Evolutionary conservation across 2,113 vertebrate genomes (phyloP).

Genomic region (Cyanoderma ruficeps): DNA sequence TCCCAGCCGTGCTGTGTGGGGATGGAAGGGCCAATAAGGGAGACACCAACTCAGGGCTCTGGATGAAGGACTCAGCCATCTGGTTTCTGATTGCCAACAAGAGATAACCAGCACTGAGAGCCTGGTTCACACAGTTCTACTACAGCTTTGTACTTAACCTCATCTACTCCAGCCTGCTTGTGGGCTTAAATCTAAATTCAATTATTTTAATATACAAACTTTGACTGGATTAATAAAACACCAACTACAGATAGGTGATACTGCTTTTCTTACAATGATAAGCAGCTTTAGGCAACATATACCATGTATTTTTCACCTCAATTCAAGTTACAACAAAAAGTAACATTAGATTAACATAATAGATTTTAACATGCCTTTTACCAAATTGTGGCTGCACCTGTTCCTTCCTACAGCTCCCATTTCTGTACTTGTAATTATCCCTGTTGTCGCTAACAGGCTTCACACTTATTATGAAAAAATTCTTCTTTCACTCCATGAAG

Average conservation of each 20-base stretch:
- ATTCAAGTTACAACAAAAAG: background rate
- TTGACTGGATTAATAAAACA: background rate
- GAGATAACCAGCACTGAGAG: background rate
- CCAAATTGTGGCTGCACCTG: slow-evolving; percentile 47
- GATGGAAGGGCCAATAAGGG: background rate
- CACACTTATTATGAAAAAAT: slow-evolving; percentile 17
- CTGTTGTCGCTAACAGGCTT: background rate
- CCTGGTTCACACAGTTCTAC: background rate
- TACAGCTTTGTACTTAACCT: background rate
- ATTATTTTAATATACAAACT: background rate
- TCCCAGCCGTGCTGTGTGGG: background rate
- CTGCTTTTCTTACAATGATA: background rate
- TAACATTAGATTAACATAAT: background rate
- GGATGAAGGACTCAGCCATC: background rate
- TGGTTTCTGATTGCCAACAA: background rate
- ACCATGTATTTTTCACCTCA: background rate
- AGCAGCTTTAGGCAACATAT: background rate
- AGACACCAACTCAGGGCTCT: background rate
- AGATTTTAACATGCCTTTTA: slow-evolving; percentile 6
- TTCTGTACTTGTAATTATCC: slow-evolving; percentile 40
- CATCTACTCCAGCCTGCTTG: background rate
- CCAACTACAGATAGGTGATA: background rate
- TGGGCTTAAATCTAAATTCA: background rate
- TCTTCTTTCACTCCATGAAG: slow-evolving; percentile 28
- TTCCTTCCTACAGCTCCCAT: slow-evolving; percentile 15